Evolutionary conservation across 2,113 vertebrate genomes (phyloP), one percentile per base, ranked within the genome.

Genomic region (Amblyornis subalaris): DNA sequence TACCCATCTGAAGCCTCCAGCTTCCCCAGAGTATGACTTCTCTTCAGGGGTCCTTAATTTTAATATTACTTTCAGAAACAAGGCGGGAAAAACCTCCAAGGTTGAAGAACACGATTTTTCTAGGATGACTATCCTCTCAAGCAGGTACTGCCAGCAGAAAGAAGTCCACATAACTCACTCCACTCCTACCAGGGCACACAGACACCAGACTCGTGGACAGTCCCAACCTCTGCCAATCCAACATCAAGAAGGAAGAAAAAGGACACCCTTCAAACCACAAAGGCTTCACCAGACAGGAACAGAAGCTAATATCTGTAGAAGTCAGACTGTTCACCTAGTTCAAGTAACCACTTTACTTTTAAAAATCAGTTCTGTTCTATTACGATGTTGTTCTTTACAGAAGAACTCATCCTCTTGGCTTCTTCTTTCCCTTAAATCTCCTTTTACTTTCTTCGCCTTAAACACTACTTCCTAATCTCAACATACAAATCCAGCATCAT

Each of bases 211-310:
- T 40, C 7, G 7, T 2, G 7, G 42, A 31, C 14, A 20, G 6
- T 45, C 15, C 28, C 42, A 86, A 28, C 10, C 45, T 38, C 50
- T 58, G 9, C 20, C 50, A 90, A 38, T 7, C 23, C 60, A 72
- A 31, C 9, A 69, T 0, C 0, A 0, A 71, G n/a, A 35, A 58
- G 17, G 18, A 57, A 81, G 42, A 47, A 60, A 61, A 47, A 40
- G 5, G 48, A n/a, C 18, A 55, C 9, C 7, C n/a, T 57, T 28
- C 42, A 51, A 36, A 12, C 14, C 8, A 2, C 1, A 10, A 40
- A 28, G 18, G 31, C 33, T 82, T 81, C 47, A 74, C 12, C 19
- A 71, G 44, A 29, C 15, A 58, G 23, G 42, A 81, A 62, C 20
- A 81, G 22, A 57, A 62, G 33, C 21, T 8, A 47, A 2, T 8